A percentile compares a stretch with the other conserved stretches of the same genome.
phyloP scores from a whole-genome alignment of 2,888 invertebrate species.

The Erebia ligea region DNA sequence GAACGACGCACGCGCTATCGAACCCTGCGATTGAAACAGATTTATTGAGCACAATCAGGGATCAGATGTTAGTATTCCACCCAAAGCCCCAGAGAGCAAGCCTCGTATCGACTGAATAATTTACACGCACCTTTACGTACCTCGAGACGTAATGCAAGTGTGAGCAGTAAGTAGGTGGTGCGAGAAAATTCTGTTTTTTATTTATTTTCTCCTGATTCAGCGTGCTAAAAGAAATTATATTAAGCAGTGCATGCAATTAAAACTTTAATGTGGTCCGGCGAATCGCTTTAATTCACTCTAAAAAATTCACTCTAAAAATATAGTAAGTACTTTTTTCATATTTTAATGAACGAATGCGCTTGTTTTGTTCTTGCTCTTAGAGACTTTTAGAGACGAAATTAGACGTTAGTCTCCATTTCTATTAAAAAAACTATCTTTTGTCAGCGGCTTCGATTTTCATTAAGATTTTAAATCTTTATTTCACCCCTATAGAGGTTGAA shows the following conservation, averaged over 20 bases:
- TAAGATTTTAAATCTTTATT: too few relatives aligned
- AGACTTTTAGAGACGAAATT: background rate
- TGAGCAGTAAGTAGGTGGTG: slow-evolving; percentile 36
- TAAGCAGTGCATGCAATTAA: slow-evolving; percentile 38
- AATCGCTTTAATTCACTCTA: slow-evolving; percentile 22
- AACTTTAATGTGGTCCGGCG: slow-evolving; percentile 30
- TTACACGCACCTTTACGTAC: slow-evolving; percentile 64
- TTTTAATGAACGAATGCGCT: slow-evolving; percentile 23
- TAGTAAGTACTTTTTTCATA: slow-evolving; percentile 9
- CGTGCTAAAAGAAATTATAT: slow-evolving; percentile 32
- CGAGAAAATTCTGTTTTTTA: slow-evolving; percentile 52
- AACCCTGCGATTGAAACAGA: slow-evolving; percentile 52
- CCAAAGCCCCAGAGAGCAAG: slow-evolving; percentile 67
- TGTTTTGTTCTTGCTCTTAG: background rate
- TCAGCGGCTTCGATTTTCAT: too few relatives aligned
- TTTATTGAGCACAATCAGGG: slow-evolving; percentile 76
- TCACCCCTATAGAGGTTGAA: too few relatives aligned
- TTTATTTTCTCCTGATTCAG: slow-evolving; percentile 25
- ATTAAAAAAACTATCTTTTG: too few relatives aligned
- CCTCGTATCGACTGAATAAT: slow-evolving; percentile 75
- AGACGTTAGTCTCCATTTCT: background rate
- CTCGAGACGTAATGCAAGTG: slow-evolving; percentile 46
- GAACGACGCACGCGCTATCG: slow-evolving; percentile 22
- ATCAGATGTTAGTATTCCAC: slow-evolving; percentile 78
- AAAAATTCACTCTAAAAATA: slow-evolving; percentile 22